These are phyloP conservation scores for Hypotaenidia okinawae DNA, from an alignment of 2,797 vertebrate species.

Conservation along the genomic window DNA sequence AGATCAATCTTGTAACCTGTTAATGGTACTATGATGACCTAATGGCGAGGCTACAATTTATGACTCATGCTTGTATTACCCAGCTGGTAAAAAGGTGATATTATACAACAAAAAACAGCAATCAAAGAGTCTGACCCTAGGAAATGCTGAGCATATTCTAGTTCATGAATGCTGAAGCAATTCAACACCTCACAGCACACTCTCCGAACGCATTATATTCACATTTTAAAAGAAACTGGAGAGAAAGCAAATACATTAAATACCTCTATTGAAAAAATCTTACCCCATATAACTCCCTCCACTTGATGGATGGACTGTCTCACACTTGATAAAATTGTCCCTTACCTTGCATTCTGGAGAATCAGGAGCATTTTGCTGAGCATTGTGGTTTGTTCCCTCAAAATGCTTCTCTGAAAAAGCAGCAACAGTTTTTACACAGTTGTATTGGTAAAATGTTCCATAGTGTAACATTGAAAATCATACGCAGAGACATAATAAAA, in stretches of 20 bases:
- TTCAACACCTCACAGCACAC: background rate
- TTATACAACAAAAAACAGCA: background rate
- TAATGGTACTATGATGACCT: background rate
- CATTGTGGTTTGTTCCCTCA: background rate
- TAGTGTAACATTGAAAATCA: background rate
- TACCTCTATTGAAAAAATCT: background rate
- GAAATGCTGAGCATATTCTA: background rate
- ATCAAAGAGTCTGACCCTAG: background rate
- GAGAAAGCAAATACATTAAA: background rate
- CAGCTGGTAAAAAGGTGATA: background rate
- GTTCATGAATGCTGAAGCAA: background rate
- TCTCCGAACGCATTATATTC: background rate
- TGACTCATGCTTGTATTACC: background rate
- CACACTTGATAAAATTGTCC: background rate
- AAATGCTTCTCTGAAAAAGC: constrained; percentile 42
- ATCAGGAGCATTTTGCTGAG: background rate
- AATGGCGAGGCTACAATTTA: background rate
- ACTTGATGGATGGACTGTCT: background rate
- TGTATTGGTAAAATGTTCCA: background rate
- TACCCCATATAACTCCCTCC: background rate
- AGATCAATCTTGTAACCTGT: background rate
- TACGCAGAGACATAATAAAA: background rate
- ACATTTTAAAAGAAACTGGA: background rate
- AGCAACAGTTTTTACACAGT: background rate
- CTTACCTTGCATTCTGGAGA: constrained; percentile 58